Evolutionary conservation across 2,113 vertebrate species (phyloP).

Genomic region (Zapus hudsonius): DNA sequence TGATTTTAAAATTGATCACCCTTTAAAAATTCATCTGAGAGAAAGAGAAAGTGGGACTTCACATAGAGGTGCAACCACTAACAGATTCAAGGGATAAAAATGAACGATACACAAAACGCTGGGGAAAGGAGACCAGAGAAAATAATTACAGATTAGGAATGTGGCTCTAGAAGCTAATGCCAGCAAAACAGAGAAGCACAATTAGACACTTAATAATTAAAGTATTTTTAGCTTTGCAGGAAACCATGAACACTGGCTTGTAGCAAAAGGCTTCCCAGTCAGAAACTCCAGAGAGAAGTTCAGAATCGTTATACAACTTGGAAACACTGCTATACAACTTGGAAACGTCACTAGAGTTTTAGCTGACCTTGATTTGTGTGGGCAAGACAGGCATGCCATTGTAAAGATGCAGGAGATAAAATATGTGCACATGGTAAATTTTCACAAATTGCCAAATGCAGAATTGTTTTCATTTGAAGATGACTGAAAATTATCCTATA

Average conservation of each 20-base stretch:
- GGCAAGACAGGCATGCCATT: neutral
- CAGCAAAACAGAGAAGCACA: slow-evolving; percentile 32
- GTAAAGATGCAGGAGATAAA: neutral
- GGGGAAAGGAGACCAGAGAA: neutral
- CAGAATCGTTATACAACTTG: neutral
- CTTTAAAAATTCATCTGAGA: slow-evolving; percentile 55
- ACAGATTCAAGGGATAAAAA: slow-evolving; percentile 56
- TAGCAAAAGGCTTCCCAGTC: neutral
- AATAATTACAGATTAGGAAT: slow-evolving; percentile 52
- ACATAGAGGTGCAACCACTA: slow-evolving; percentile 45
- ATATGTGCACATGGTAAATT: neutral
- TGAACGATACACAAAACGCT: slow-evolving; percentile 12
- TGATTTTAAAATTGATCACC: slow-evolving; percentile 65
- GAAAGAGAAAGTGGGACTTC: slow-evolving; percentile 20
- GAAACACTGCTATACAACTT: neutral
- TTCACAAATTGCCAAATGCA: neutral
- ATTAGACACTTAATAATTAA: slow-evolving; percentile 28
- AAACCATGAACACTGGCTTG: neutral
- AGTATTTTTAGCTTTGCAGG: slow-evolving; percentile 31
- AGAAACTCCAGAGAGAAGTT: neutral
- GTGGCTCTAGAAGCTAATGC: slow-evolving; percentile 30
- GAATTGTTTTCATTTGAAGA: slow-evolving; percentile 13
- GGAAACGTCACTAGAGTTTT: neutral
- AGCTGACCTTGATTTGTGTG: neutral
- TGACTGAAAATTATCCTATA: neutral